Conservation (phyloP, 2,888 invertebrate genomes). For the Cybosia mesomella region DNA sequence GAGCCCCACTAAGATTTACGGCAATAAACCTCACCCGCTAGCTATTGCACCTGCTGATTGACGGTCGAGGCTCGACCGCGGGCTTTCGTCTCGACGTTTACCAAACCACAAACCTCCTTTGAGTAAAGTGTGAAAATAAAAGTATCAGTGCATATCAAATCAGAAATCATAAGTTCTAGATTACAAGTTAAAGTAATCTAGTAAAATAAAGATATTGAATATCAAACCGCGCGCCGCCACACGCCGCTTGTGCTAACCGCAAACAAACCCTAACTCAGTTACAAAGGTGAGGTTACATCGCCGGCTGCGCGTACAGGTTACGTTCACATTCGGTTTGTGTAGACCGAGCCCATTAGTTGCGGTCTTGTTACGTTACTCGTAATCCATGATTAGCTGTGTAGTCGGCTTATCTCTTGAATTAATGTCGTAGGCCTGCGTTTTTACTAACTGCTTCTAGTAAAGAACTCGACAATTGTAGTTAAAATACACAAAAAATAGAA, state of each 20-base stretch:
- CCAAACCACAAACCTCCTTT: neutral
- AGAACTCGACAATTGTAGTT: neutral
- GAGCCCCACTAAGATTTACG: no score
- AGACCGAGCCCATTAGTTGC: constrained; percentile 50
- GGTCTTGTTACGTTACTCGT: constrained; percentile 51
- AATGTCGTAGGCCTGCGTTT: constrained; percentile 2
- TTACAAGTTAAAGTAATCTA: neutral
- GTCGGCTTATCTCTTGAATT: constrained; percentile 31
- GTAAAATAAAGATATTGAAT: constrained; percentile 6
- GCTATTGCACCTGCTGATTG: no score
- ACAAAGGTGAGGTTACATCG: constrained; percentile 24
- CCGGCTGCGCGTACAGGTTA: constrained; percentile 14
- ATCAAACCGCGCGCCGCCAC: constrained; percentile 3
- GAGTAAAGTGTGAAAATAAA: neutral
- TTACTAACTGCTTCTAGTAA: neutral
- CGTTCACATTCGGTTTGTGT: constrained; percentile 34
- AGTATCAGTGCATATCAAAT: neutral
- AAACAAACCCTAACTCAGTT: constrained; percentile 24
- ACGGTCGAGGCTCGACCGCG: no score
- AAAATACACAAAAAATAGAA: no score
- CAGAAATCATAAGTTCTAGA: neutral
- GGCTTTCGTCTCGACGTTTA: no score
- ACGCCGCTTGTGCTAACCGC: neutral
- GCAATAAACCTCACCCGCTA: no score
- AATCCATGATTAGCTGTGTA: constrained; percentile 39